Evolutionary conservation across 2,888 invertebrate species (phyloP), one percentile per base, ranked within the genome.

Genomic region (Molorchus minor): DNA sequence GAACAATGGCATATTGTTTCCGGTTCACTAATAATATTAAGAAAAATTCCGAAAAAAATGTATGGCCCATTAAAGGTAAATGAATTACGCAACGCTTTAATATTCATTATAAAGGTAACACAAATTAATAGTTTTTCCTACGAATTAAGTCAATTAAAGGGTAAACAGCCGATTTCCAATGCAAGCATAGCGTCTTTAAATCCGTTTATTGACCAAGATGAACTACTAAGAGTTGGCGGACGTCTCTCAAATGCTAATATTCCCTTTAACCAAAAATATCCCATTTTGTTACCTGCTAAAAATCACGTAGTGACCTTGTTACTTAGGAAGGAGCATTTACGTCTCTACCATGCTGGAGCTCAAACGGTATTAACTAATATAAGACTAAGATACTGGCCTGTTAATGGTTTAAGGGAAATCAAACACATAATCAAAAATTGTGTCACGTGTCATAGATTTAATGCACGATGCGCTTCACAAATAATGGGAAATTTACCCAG

Each of bases 361-460:
- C 64, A 66, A 49, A 63, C 47, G 1, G 57, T 57, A 3, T 45
- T 68, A 3, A 44, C 61, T 2, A 61, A 62, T 54, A 29, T 68
- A 17, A 12, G 68, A 30, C 19, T 60, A 30, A 29, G 30, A 30
- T 67, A 30, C 53, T 65, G 65, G 67, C 60, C 58, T 2, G 13
- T 65, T 2, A 47, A 60, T 33, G 67, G 54, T 8, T 19, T 61
- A n/a, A 38, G 56, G 33, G 41, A 49, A 45, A 35, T 65, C 2
- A 59, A 61, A 51, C 13, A 33, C 7, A 38, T 61, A 12, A 59
- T 68, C 13, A 33, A 45, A 25, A 33, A 56, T 3, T 68, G 67
- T 29, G 15, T 60, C 2, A 56, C n/a, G 3, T 69, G 66, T 53
- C 63, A 52, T 16, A 33, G 60, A 10, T 56, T 64, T 25, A 56